Conservation (phyloP, 2,113 vertebrate genomes). For the Poeciliopsis prolifica region DNA sequence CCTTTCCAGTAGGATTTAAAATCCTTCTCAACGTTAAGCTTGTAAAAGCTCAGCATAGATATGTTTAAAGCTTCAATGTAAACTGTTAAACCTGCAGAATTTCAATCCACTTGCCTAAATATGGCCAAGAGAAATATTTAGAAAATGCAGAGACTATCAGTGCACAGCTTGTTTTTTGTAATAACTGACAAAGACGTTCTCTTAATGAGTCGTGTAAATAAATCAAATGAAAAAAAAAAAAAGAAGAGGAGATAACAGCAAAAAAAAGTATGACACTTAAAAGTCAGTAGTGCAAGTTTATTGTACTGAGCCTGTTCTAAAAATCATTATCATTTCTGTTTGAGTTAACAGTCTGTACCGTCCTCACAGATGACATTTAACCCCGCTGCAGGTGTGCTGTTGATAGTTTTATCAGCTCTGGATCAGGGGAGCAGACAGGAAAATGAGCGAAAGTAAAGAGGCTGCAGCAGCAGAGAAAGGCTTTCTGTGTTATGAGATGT, state of each 20-base stretch:
- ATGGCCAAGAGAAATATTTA: not conserved
- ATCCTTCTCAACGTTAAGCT: not conserved
- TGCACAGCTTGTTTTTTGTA: not conserved
- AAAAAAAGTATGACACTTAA: not conserved
- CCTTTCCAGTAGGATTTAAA: no score
- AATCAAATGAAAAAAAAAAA: no score
- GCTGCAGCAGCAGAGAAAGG: not conserved
- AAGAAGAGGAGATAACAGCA: not conserved
- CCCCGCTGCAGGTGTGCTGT: conserved; percentile 69
- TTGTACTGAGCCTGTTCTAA: not conserved
- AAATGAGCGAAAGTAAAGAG: not conserved
- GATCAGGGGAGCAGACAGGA: conserved; percentile 44
- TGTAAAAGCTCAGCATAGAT: not conserved
- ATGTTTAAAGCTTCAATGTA: not conserved
- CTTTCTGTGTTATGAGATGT: conserved; percentile 6
- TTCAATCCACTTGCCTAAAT: not conserved
- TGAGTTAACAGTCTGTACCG: not conserved
- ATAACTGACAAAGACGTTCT: no score
- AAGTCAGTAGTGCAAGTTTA: no score
- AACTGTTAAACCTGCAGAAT: not conserved
- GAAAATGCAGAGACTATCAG: not conserved
- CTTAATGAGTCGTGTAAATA: no score
- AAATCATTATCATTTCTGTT: not conserved
- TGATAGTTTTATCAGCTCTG: conserved; percentile 72
- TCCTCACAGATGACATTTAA: not conserved